Conservation (phyloP, 1,140 invertebrate species). For the Habropoda laboriosa region DNA sequence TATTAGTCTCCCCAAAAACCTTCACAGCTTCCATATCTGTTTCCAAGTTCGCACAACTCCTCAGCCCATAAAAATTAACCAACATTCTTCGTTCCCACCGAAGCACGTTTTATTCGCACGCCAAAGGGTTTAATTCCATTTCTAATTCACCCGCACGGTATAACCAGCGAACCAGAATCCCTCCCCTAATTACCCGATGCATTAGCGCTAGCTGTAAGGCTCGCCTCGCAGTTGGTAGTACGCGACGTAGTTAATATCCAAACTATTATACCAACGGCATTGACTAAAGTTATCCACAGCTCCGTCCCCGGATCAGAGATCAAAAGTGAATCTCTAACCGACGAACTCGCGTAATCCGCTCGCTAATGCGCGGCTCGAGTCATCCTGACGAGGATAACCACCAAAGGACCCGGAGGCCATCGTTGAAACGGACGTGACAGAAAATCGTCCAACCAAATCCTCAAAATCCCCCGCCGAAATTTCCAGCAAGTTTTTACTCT, state of each 20-base stretch:
- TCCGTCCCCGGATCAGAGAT: background rate
- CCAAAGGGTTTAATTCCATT: no score
- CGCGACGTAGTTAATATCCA: conserved; percentile 24
- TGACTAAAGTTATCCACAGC: conserved; percentile 19
- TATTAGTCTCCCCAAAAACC: no score
- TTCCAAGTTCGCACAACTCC: no score
- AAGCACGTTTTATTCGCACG: no score
- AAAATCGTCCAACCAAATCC: conserved; percentile 51
- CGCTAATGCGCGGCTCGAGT: conserved; percentile 53
- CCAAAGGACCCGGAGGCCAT: background rate
- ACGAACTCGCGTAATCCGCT: conserved; percentile 57
- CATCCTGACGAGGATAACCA: conserved; percentile 40
- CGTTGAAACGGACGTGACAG: background rate
- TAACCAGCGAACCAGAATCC: background rate
- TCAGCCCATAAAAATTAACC: no score
- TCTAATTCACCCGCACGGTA: no score
- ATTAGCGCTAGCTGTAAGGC: background rate
- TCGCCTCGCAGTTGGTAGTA: background rate
- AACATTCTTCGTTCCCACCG: no score
- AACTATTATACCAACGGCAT: conserved; percentile 48
- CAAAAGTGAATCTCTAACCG: conserved; percentile 20
- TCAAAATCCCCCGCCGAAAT: conserved; percentile 59
- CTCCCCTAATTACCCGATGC: conserved; percentile 10
- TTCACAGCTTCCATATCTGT: no score
- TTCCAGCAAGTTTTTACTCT: conserved; percentile 48